These are phyloP conservation scores for Ommatoiulus sabulosus DNA, from an alignment of 2,888 invertebrate species.

Conservation along the genomic window DNA sequence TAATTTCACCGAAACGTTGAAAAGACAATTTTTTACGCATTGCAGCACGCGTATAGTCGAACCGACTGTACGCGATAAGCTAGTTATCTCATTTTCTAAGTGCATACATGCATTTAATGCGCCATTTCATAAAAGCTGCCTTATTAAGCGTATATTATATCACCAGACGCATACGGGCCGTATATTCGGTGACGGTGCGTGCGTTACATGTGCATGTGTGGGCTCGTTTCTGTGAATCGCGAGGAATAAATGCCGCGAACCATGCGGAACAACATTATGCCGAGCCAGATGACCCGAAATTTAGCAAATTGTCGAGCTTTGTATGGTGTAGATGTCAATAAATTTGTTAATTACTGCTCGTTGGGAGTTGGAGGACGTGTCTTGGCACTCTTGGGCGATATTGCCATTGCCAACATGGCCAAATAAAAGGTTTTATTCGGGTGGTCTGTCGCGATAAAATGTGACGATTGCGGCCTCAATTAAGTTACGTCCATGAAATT, in stretches of 20 bases:
- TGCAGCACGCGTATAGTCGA: slow-evolving; percentile 13
- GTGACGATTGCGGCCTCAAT: background rate
- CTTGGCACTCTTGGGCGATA: background rate
- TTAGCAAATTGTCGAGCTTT: slow-evolving; percentile 24
- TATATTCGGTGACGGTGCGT: background rate
- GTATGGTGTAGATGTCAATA: background rate
- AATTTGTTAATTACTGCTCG: background rate
- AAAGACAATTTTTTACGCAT: slow-evolving; percentile 33
- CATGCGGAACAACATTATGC: background rate
- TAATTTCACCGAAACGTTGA: slow-evolving; percentile 21
- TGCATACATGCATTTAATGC: slow-evolving; percentile 31
- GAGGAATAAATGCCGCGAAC: background rate
- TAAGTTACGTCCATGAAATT: background rate
- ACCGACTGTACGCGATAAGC: slow-evolving; percentile 10
- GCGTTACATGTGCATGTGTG: background rate
- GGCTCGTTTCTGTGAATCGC: background rate
- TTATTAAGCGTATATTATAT: slow-evolving; percentile 34
- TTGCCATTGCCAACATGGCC: background rate
- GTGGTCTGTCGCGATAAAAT: background rate
- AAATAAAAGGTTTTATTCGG: background rate
- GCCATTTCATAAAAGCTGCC: background rate
- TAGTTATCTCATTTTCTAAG: slow-evolving; percentile 40
- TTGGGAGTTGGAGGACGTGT: background rate
- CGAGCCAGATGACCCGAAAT: slow-evolving; percentile 40
- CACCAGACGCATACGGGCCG: background rate